Conservation (phyloP, 2,888 invertebrate genomes). For the Oscheius sp. region DNA sequence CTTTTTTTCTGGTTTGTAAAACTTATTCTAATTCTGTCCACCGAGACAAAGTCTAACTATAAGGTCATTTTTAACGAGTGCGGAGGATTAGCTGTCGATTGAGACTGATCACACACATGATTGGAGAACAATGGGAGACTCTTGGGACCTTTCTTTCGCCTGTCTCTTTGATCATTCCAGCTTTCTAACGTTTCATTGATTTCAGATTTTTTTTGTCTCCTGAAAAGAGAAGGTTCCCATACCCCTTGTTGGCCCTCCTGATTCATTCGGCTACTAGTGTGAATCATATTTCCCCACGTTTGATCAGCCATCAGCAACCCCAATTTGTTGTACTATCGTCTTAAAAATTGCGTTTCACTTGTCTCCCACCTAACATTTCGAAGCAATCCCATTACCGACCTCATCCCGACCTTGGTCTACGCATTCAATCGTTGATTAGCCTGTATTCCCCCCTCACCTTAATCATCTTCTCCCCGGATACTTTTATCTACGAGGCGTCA, state of each 20-base stretch:
- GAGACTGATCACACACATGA: no score
- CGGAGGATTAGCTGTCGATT: no score
- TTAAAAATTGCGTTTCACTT: constrained; percentile 8
- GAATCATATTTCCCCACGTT: no score
- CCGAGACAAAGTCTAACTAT: no score
- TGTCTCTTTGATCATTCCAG: no score
- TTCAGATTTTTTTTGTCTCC: neutral
- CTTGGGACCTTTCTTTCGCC: no score
- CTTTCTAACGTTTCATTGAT: no score
- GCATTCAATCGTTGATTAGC: neutral
- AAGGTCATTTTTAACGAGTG: no score
- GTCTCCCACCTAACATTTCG: constrained; percentile 5
- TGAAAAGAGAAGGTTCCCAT: neutral
- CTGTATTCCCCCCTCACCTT: neutral
- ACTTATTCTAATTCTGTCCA: no score
- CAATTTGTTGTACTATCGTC: neutral
- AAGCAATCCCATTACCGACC: constrained; percentile 12
- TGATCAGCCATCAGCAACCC: no score
- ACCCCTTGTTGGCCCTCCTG: neutral
- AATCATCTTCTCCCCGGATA: neutral
- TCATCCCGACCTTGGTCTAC: neutral
- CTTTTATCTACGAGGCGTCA: constrained; percentile 6
- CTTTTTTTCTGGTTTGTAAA: neutral
- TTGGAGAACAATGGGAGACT: no score
- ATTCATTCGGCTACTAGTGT: neutral